phyloP scores from a whole-genome alignment of 2,888 invertebrate genomes.

The Branchipolynoe longqiensis region DNA sequence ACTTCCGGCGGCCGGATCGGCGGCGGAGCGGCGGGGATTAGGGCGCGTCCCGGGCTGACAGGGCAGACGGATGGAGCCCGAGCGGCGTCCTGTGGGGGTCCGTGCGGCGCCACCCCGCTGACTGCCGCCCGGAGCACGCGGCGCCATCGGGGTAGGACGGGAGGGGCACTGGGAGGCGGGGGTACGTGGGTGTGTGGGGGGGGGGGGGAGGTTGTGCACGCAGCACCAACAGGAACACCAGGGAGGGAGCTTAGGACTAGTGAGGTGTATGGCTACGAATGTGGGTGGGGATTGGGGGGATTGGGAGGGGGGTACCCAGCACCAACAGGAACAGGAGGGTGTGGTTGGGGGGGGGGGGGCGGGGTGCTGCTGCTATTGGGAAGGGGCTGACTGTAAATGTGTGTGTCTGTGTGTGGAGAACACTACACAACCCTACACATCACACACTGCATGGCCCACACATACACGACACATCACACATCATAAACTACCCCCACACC shows the following conservation, averaged over 20 bases:
- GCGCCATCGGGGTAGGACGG: neutral
- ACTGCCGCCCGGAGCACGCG: neutral
- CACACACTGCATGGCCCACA: too few relatives aligned
- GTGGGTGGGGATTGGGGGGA: neutral
- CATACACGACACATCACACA: too few relatives aligned
- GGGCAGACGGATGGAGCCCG: neutral
- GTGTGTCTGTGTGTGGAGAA: too few relatives aligned
- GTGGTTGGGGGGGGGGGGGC: neutral
- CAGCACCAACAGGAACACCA: constrained; percentile 13
- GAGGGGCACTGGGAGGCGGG: neutral
- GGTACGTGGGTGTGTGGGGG: neutral
- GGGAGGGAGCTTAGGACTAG: too few relatives aligned
- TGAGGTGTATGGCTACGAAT: too few relatives aligned
- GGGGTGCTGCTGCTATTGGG: too few relatives aligned
- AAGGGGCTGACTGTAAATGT: too few relatives aligned
- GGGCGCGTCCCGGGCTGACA: neutral
- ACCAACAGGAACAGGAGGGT: neutral
- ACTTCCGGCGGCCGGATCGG: neutral
- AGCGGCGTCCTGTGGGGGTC: neutral
- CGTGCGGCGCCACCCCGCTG: neutral
- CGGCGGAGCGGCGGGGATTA: neutral
- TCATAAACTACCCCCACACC: too few relatives aligned
- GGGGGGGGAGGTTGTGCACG: neutral
- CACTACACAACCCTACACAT: too few relatives aligned
- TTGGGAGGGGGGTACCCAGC: neutral